Evolutionary conservation across 2,113 vertebrate genomes (phyloP).

Genomic region (Cromileptes altivelis): DNA sequence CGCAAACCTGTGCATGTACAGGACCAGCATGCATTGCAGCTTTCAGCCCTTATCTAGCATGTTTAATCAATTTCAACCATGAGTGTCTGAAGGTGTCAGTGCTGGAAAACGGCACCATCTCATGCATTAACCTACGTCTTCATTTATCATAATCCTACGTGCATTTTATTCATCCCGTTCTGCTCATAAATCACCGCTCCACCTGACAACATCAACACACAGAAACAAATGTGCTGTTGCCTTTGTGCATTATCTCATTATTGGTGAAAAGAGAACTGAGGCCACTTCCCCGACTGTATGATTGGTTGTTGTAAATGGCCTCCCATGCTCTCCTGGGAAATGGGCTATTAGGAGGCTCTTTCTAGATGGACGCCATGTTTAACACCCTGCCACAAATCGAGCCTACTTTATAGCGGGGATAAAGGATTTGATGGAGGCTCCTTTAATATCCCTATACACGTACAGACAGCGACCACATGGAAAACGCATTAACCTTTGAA

Average conservation of each 20-base stretch:
- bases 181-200: conserved; percentile 55
- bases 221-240: conserved; percentile 22
- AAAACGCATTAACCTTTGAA: conserved; percentile 16
- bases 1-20: conserved; percentile 19
- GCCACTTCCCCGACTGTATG: conserved; percentile 17
- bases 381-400: conserved; percentile 49
- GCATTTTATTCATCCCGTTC: conserved; percentile 27
- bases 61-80: conserved; percentile 17
- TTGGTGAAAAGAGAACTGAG: conserved; percentile 23
- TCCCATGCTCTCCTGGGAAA: conserved; percentile 54
- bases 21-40: conserved; percentile 27
- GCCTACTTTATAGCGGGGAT: conserved; percentile 27
- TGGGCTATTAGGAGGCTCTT: conserved; percentile 48
- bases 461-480: conserved; percentile 3
- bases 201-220: conserved; percentile 36
- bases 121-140: conserved; percentile 22
- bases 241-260: conserved; percentile 64
- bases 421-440: conserved; percentile 33
- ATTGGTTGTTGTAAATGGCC: conserved; percentile 62
- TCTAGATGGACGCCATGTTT: conserved; percentile 35
- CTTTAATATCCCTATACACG: background rate
- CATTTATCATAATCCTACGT: conserved; percentile 44
- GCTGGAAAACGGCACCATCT: background rate
- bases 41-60: background rate
- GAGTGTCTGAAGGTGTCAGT: background rate